phyloP scores from a whole-genome alignment of 1,140 invertebrate species.

The Drosophila sp. region DNA sequence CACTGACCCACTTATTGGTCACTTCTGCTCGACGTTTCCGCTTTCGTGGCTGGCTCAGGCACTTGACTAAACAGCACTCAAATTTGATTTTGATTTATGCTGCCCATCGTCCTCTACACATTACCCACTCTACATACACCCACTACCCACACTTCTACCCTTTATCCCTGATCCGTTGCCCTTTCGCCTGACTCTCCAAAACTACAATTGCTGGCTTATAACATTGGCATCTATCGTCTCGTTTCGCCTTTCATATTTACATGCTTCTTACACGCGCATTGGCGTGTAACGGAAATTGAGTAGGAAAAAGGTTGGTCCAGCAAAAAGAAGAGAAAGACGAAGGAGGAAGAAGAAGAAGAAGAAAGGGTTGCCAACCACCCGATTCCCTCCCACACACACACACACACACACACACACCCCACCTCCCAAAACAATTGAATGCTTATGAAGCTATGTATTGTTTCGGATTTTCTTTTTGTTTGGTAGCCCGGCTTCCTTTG shows the following conservation, averaged over 20 bases:
- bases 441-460: slow-evolving; percentile 45
- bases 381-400: neutral
- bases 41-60: slow-evolving; percentile 40
- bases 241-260: slow-evolving; percentile 71
- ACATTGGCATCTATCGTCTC: slow-evolving; percentile 70
- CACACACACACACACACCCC: neutral
- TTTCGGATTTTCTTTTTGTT: slow-evolving; percentile 69
- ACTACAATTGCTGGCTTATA: slow-evolving; percentile 73
- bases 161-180: neutral
- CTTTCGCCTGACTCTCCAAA: slow-evolving; percentile 9
- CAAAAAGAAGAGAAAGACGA: neutral
- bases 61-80: slow-evolving; percentile 80
- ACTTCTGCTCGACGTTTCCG: slow-evolving; percentile 68
- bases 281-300: slow-evolving; percentile 76
- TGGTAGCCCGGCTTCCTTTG: slow-evolving; percentile 51
- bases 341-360: slow-evolving; percentile 22
- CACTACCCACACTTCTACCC: neutral
- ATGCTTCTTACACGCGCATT: slow-evolving; percentile 78
- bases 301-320: slow-evolving; percentile 63
- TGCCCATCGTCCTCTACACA: slow-evolving; percentile 34
- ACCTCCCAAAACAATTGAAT: slow-evolving; percentile 55
- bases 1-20: slow-evolving; percentile 78
- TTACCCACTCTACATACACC: neutral
- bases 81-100: slow-evolving; percentile 81
- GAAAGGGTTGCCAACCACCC: slow-evolving; percentile 28